Evolutionary conservation across 2,797 vertebrate species (phyloP).

Genomic region (Propithecus deckenii): DNA sequence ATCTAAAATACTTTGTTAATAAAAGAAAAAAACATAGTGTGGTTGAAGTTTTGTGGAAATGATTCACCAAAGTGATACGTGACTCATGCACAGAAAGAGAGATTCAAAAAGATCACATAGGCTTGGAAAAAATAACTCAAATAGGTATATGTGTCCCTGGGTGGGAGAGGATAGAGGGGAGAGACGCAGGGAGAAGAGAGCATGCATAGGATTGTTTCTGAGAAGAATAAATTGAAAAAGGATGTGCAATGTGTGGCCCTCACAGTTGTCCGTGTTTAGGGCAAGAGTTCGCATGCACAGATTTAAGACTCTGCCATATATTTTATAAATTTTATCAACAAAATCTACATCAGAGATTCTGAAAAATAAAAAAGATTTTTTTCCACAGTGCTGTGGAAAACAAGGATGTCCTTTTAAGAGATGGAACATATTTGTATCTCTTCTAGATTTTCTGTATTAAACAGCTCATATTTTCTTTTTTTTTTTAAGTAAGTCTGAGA

Average conservation of each 20-base stretch:
- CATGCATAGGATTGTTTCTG: background rate
- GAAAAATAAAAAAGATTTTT: background rate
- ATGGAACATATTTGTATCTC: background rate
- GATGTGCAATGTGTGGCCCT: background rate
- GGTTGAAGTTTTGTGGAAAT: background rate
- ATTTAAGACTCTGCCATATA: background rate
- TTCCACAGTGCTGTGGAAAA: background rate
- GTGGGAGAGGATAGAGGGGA: background rate
- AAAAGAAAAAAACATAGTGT: background rate
- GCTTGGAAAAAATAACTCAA: background rate
- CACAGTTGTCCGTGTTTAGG: background rate
- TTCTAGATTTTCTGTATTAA: background rate
- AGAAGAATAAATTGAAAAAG: background rate
- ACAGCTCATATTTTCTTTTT: background rate
- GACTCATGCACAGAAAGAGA: background rate
- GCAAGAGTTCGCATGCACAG: background rate
- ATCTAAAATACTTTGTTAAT: background rate
- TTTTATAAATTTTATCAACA: background rate
- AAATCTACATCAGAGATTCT: background rate
- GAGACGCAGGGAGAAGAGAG: background rate
- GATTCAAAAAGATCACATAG: background rate
- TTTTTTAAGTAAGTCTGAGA: background rate
- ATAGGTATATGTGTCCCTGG: background rate
- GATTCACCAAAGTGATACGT: background rate
- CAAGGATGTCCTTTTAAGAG: background rate